phyloP scores from a whole-genome alignment of 2,888 invertebrate genomes.

The Mamestra brassicae region DNA sequence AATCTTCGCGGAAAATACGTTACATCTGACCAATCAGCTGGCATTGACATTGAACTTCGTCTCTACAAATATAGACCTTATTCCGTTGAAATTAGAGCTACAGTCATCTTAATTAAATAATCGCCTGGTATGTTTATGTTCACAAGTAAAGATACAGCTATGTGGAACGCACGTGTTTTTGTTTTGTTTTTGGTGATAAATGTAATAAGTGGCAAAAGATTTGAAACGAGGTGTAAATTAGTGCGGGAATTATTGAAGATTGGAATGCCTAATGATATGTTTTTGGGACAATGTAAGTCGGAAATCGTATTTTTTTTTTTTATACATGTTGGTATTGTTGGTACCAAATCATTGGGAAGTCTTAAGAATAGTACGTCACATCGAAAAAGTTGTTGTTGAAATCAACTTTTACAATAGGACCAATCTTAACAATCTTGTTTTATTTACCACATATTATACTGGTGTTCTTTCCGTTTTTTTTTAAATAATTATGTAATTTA shows the following conservation, averaged over 20 bases:
- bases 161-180: constrained; percentile 77
- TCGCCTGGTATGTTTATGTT: constrained; percentile 32
- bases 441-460: too few relatives aligned
- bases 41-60: constrained; percentile 76
- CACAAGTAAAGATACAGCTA: constrained; percentile 68
- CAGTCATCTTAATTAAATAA: constrained; percentile 26
- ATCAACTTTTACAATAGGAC: too few relatives aligned
- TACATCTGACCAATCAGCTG: constrained; percentile 59
- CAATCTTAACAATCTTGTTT: too few relatives aligned
- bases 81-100: background rate
- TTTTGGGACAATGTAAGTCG: constrained; percentile 84
- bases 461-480: too few relatives aligned
- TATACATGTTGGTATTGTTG: too few relatives aligned
- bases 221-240: constrained; percentile 83
- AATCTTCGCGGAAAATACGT: constrained; percentile 49
- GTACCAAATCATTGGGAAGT: too few relatives aligned
- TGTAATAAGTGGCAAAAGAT: constrained; percentile 71
- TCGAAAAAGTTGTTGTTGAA: too few relatives aligned
- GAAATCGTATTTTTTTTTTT: background rate
- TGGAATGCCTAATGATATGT: constrained; percentile 79
- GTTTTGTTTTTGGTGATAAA: constrained; percentile 59
- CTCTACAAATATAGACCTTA: constrained; percentile 31
- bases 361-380: too few relatives aligned
- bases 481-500: too few relatives aligned
- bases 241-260: constrained; percentile 80